A percentile compares a stretch with the other conserved stretches of the same genome.
These are phyloP conservation scores for Panzeria rudis DNA, from an alignment of 2,888 invertebrate species.

Conservation along the genomic window DNA sequence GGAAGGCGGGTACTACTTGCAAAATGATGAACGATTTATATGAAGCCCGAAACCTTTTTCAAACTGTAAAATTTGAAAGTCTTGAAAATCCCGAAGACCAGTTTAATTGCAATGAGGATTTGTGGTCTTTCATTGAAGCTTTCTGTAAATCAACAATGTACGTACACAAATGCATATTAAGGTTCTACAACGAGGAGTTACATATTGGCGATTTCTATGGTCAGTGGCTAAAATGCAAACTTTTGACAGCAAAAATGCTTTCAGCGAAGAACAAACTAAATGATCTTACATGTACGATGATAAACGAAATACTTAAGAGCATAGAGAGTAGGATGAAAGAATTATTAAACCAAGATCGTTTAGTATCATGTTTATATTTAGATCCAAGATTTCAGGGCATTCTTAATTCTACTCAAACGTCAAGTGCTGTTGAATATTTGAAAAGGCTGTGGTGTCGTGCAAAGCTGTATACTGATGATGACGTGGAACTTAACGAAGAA, in stretches of 20 bases:
- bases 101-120: conserved; percentile 25
- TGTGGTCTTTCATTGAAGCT: conserved; percentile 57
- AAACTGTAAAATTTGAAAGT: conserved; percentile 53
- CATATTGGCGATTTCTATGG: conserved; percentile 64
- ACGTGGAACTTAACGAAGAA: not conserved
- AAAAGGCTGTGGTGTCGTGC: conserved; percentile 53
- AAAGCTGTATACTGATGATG: conserved; percentile 25
- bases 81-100: conserved; percentile 21
- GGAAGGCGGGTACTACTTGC: conserved; percentile 57
- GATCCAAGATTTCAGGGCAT: conserved; percentile 60
- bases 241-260: conserved; percentile 46
- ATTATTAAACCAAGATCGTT: conserved; percentile 6
- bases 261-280: not conserved
- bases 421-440: conserved; percentile 44
- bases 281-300: not conserved
- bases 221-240: conserved; percentile 64
- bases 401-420: conserved; percentile 25
- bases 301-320: conserved; percentile 10
- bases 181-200: conserved; percentile 42
- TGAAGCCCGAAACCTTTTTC: conserved; percentile 31
- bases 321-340: conserved; percentile 31
- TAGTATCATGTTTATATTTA: conserved; percentile 44
- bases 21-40: conserved; percentile 52
- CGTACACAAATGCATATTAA: conserved; percentile 54
- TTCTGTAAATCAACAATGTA: conserved; percentile 38